Percentiles rank a stretch among this genome's conserved stretches.
These are phyloP conservation scores for Lumbricus terrestris DNA, from an alignment of 2,888 invertebrate genomes.

Conservation along the genomic window DNA sequence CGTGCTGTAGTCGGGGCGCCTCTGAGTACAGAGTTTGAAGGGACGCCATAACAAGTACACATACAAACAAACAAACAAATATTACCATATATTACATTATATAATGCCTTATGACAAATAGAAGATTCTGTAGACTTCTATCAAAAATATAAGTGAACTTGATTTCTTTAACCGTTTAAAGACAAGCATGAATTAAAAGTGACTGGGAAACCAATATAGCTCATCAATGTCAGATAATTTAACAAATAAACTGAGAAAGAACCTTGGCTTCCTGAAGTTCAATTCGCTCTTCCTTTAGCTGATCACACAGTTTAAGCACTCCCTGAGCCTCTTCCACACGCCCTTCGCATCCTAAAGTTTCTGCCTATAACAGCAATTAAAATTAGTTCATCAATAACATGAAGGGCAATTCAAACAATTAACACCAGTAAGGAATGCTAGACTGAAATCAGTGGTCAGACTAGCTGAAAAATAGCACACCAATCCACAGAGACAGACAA, in stretches of 20 bases:
- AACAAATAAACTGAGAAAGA: not conserved
- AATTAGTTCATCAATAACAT: not conserved
- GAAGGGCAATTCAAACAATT: not conserved
- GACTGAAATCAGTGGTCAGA: not conserved
- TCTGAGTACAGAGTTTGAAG: too few relatives aligned
- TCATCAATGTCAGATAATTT: too few relatives aligned
- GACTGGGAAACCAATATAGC: too few relatives aligned
- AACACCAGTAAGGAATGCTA: not conserved
- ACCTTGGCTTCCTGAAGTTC: constrained; percentile 61
- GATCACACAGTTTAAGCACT: constrained; percentile 90
- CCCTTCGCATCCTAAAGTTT: constrained; percentile 88
- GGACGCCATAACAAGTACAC: too few relatives aligned
- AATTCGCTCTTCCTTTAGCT: constrained; percentile 88
- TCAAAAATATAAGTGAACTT: not conserved
- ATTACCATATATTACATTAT: too few relatives aligned
- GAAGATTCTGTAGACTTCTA: not conserved
- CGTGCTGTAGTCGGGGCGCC: too few relatives aligned
- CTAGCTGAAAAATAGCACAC: not conserved
- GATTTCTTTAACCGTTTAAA: too few relatives aligned
- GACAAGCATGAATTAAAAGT: too few relatives aligned
- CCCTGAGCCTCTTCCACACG: constrained; percentile 97
- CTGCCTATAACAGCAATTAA: constrained; percentile 63
- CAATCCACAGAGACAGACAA: not conserved
- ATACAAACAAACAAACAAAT: too few relatives aligned
- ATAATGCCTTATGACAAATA: too few relatives aligned